Conservation (phyloP, 2,797 vertebrate species). For the Triplophysa bombifrons region DNA sequence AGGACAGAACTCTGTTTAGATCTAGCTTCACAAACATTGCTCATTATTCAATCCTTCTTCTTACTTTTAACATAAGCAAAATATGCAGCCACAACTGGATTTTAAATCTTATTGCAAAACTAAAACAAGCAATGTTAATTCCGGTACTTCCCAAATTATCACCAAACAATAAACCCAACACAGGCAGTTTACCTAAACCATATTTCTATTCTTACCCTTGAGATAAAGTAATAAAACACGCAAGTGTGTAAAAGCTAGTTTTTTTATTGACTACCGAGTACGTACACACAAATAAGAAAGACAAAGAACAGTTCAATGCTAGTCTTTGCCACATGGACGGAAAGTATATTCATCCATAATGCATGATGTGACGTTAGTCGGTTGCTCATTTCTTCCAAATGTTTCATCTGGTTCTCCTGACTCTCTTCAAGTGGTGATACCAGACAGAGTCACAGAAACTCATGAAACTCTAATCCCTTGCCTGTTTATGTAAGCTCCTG, state of each 20-base stretch:
- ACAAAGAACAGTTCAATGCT: constrained; percentile 5
- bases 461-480: constrained; percentile 48
- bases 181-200: neutral
- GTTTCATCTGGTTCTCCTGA: constrained; percentile 42
- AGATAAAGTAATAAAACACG: neutral
- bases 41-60: neutral
- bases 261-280: neutral
- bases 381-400: constrained; percentile 47
- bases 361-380: constrained; percentile 41
- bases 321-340: constrained; percentile 27
- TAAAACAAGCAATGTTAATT: constrained; percentile 10
- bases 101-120: constrained; percentile 22
- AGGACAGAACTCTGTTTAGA: constrained; percentile 5
- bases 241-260: neutral
- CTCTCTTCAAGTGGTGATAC: constrained; percentile 39
- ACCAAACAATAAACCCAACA: constrained; percentile 4
- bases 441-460: constrained; percentile 47
- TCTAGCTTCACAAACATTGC: neutral
- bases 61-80: neutral
- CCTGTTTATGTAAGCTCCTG: constrained; percentile 55
- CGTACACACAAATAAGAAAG: constrained; percentile 22
- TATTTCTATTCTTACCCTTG: neutral
- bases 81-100: neutral
- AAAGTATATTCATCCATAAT: constrained; percentile 43
- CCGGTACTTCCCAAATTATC: neutral